Percentiles rank a stretch among this genome's conserved stretches.
Conservation (phyloP, 1,140 invertebrate genomes). For the Helicorthomorpha holstii region DNA sequence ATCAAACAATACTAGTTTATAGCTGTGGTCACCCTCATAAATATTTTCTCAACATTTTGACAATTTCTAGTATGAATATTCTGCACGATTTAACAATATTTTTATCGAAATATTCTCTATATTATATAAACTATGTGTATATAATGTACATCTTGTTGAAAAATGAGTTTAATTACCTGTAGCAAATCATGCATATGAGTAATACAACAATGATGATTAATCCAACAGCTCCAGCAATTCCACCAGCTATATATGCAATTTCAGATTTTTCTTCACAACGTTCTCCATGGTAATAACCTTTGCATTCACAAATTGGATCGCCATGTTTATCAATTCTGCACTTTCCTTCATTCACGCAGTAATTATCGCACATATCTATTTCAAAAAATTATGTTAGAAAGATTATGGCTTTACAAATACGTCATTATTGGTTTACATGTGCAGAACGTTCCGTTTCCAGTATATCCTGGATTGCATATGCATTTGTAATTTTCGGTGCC, state of each 20-base stretch:
- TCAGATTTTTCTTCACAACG: constrained; percentile 78
- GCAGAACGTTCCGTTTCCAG: constrained; percentile 65
- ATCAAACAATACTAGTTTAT: too few species aligned
- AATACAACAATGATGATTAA: constrained; percentile 80
- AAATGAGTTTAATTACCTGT: constrained; percentile 44
- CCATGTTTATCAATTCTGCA: constrained; percentile 61
- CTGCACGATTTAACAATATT: too few species aligned
- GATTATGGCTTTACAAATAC: not conserved
- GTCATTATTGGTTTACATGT: constrained; percentile 28
- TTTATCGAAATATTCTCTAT: too few species aligned
- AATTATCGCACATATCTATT: constrained; percentile 67
- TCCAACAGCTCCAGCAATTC: constrained; percentile 76
- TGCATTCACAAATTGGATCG: constrained; percentile 62
- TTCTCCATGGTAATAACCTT: constrained; percentile 80
- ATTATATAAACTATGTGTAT: too few species aligned
- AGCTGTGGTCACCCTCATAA: too few species aligned
- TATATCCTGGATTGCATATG: constrained; percentile 85
- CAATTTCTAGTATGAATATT: too few species aligned
- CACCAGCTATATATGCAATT: constrained; percentile 84
- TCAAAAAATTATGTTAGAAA: constrained; percentile 12
- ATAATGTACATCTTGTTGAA: too few species aligned
- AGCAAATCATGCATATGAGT: constrained; percentile 93
- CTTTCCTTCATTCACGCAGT: constrained; percentile 77
- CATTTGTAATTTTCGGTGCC: constrained; percentile 72
- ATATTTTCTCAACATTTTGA: too few species aligned